Conservation (phyloP, 1,140 invertebrate species). For the Armadillidium nasatum region DNA sequence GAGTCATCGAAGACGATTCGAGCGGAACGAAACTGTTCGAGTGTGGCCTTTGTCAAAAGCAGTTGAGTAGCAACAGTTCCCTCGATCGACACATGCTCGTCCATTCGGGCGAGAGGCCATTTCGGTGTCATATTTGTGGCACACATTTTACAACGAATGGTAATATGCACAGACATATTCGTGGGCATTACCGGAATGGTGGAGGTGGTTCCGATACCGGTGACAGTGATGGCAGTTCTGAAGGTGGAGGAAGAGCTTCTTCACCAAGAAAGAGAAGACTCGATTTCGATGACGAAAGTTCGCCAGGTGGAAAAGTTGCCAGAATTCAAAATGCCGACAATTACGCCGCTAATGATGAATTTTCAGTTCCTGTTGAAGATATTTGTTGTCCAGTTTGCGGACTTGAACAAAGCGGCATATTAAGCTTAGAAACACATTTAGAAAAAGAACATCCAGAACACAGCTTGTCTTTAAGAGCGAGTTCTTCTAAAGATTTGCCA, state of each 20-base stretch:
- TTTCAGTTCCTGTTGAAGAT: not conserved
- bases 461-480: constrained; percentile 24
- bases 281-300: constrained; percentile 34
- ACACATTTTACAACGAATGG: constrained; percentile 82
- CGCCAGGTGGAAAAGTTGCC: not conserved
- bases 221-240: constrained; percentile 47
- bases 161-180: constrained; percentile 79
- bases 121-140: constrained; percentile 70
- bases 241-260: constrained; percentile 44
- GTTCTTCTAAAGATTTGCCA: constrained; percentile 61
- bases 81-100: constrained; percentile 69
- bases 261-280: constrained; percentile 43
- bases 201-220: constrained; percentile 47
- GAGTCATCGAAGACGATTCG: constrained; percentile 49
- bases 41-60: constrained; percentile 55
- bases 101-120: constrained; percentile 69
- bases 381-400: constrained; percentile 58
- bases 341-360: not conserved
- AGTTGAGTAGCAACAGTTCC: constrained; percentile 69
- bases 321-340: not conserved
- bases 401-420: constrained; percentile 58
- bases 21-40: constrained; percentile 48
- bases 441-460: constrained; percentile 36
- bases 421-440: constrained; percentile 55
- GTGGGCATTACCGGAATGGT: constrained; percentile 58